Conservation (phyloP, 2,797 vertebrate species). For the Sebastes miniatus region DNA sequence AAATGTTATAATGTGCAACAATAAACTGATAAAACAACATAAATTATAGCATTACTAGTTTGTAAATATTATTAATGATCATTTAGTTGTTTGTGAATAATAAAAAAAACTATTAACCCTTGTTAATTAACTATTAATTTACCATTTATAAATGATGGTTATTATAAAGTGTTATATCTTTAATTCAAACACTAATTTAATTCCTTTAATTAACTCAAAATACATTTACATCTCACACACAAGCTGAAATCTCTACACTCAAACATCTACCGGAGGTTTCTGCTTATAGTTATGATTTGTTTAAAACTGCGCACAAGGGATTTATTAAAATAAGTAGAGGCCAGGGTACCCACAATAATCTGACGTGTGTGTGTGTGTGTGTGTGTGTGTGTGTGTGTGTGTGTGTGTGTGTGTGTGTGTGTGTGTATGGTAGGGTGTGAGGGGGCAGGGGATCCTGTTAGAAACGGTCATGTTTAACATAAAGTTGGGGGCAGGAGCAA, state of each 20-base stretch:
- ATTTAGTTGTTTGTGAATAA: no score
- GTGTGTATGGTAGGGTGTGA: neutral
- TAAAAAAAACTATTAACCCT: no score
- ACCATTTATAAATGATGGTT: no score
- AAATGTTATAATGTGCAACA: no score
- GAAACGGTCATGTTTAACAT: conserved; percentile 47
- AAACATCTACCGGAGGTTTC: neutral
- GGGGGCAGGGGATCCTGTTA: conserved; percentile 19
- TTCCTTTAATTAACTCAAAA: neutral
- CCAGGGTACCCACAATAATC: neutral
- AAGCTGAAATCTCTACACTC: neutral
- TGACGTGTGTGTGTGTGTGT: neutral
- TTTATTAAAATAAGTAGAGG: neutral
- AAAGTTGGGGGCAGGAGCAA: conserved; percentile 27
- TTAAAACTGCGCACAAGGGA: neutral
- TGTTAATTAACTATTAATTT: neutral
- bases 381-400: neutral
- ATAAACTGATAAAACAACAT: no score
- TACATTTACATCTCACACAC: neutral
- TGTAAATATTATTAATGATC: no score
- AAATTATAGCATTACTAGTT: no score
- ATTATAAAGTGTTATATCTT: no score
- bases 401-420: neutral
- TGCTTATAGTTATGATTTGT: neutral
- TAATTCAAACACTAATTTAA: neutral